phyloP scores from a whole-genome alignment of 2,888 invertebrate species.

The Siphonodentalium dalli region DNA sequence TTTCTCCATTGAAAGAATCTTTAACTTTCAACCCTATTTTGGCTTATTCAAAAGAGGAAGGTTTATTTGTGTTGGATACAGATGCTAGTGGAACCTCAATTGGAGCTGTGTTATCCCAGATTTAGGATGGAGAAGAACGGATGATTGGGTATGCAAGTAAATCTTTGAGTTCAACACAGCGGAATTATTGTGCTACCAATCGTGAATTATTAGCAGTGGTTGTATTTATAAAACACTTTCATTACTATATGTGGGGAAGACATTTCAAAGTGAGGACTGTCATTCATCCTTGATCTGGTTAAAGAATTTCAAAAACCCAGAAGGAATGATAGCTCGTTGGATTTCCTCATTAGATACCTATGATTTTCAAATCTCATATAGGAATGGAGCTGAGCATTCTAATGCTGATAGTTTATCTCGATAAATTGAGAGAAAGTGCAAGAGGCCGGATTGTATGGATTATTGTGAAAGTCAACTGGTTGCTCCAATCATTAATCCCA shows the following conservation, averaged over 20 bases:
- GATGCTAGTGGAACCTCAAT: too few species aligned
- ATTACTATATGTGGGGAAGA: conserved; percentile 13
- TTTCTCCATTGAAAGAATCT: too few species aligned
- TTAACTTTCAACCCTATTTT: too few species aligned
- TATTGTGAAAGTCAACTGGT: neutral
- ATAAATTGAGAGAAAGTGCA: conserved; percentile 7
- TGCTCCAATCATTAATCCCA: neutral
- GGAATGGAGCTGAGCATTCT: conserved; percentile 12
- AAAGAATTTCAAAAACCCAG: conserved; percentile 20
- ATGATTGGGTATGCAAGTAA: too few species aligned
- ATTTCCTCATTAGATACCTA: conserved; percentile 13
- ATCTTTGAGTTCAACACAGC: too few species aligned
- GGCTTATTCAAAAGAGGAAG: too few species aligned
- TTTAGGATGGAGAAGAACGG: too few species aligned
- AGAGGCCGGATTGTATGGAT: conserved; percentile 9
- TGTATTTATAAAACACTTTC: conserved; percentile 5
- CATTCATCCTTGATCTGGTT: conserved; percentile 13
- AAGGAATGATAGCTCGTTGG: conserved; percentile 23
- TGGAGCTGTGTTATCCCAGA: too few species aligned
- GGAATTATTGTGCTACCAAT: conserved; percentile 8
- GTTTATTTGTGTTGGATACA: too few species aligned
- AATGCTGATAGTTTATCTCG: conserved; percentile 22
- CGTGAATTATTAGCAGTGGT: conserved; percentile 13
- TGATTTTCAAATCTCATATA: conserved; percentile 17
- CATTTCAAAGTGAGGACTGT: too few species aligned